Evolutionary conservation across 2,888 invertebrate species (phyloP).

Genomic region (Cactoblastis cactorum): DNA sequence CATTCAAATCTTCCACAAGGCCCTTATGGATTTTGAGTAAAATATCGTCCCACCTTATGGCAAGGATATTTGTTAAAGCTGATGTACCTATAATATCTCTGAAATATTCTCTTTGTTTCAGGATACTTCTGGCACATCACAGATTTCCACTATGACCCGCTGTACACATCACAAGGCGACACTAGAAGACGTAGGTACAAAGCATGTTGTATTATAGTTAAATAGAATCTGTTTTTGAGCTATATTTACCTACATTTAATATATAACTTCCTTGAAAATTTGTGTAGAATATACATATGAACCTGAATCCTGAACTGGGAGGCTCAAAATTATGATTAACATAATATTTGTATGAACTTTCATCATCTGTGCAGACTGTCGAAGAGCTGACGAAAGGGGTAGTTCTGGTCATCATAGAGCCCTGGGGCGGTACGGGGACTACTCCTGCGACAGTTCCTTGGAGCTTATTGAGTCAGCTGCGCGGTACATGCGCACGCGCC

Average conservation of each 20-base stretch:
- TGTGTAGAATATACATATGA: too few relatives aligned
- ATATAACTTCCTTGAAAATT: too few relatives aligned
- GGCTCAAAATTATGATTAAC: too few relatives aligned
- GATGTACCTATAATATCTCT: neutral
- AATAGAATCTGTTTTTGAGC: too few relatives aligned
- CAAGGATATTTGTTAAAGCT: too few relatives aligned
- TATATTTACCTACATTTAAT: too few relatives aligned
- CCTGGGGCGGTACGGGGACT: conserved; percentile 79
- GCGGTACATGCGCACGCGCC: conserved; percentile 89
- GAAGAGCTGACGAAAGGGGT: conserved; percentile 80
- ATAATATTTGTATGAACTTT: too few relatives aligned
- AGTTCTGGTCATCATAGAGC: conserved; percentile 79
- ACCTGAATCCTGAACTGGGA: too few relatives aligned
- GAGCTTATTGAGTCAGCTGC: conserved; percentile 93
- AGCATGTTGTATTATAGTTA: too few relatives aligned
- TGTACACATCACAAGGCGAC: conserved; percentile 88
- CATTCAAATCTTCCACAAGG: too few relatives aligned
- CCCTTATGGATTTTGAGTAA: too few relatives aligned
- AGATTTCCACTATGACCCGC: conserved; percentile 93
- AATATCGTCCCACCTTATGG: too few relatives aligned
- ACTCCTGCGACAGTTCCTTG: conserved; percentile 93
- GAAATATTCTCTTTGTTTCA: conserved; percentile 76
- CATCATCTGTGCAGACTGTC: conserved; percentile 74
- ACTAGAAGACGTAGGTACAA: conserved; percentile 86
- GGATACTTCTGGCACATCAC: conserved; percentile 98